Percentiles rank a stretch among this genome's conserved stretches.
phyloP scores from a whole-genome alignment of 1,140 invertebrate genomes.

The Drosophila truncata region DNA sequence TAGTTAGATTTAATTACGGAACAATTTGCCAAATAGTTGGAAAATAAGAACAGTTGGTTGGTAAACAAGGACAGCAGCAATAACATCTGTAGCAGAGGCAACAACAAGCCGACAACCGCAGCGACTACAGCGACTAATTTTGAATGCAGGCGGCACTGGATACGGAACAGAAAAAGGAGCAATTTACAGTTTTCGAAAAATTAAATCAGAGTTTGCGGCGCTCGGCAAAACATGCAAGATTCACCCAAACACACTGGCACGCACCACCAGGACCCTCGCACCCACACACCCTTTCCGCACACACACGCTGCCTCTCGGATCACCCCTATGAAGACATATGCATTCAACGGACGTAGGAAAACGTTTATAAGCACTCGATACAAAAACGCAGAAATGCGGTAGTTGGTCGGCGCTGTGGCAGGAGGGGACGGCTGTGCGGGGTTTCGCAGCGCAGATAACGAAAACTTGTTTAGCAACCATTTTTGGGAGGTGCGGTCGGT shows the following conservation, averaged over 20 bases:
- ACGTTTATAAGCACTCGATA: constrained; percentile 78
- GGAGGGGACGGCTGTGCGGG: background rate
- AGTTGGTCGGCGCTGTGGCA: background rate
- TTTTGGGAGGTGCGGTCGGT: constrained; percentile 54
- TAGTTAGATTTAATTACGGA: constrained; percentile 60
- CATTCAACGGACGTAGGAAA: constrained; percentile 42
- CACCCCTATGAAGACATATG: constrained; percentile 29
- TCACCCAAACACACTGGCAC: constrained; percentile 26
- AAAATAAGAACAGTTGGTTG: constrained; percentile 48
- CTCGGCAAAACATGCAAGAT: constrained; percentile 59
- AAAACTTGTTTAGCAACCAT: constrained; percentile 79
- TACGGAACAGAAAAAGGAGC: constrained; percentile 53
- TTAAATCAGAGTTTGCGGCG: constrained; percentile 76
- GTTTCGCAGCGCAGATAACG: constrained; percentile 57
- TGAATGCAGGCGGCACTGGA: constrained; percentile 62
- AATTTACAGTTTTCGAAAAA: constrained; percentile 66
- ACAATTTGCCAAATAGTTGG: constrained; percentile 59
- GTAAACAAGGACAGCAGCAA: constrained; percentile 22
- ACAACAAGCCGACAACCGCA: constrained; percentile 66
- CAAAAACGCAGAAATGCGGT: constrained; percentile 60
- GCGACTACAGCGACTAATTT: constrained; percentile 77
- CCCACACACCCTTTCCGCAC: background rate
- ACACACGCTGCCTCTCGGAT: constrained; percentile 5
- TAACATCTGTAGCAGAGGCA: constrained; percentile 30
- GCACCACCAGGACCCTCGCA: constrained; percentile 10